These are phyloP conservation scores for Lithophane leautieri DNA, from an alignment of 2,888 invertebrate species.

Conservation along the genomic window DNA sequence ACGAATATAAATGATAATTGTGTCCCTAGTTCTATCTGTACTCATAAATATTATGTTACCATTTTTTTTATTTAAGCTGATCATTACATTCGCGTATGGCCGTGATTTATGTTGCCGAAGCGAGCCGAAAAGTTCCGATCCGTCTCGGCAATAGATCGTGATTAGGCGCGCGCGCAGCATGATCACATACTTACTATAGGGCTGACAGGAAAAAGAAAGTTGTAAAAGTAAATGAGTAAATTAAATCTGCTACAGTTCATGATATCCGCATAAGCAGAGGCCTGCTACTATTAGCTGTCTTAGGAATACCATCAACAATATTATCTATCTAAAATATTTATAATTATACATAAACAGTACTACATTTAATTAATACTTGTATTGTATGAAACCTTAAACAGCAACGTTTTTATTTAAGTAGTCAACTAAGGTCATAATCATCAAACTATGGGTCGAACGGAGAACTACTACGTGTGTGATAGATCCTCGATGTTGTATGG, in stretches of 20 bases:
- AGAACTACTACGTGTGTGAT: too few species aligned
- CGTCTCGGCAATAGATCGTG: slow-evolving; percentile 73
- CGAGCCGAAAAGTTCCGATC: slow-evolving; percentile 66
- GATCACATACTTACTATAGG: slow-evolving; percentile 64
- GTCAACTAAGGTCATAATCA: too few species aligned
- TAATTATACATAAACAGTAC: too few species aligned
- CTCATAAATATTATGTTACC: slow-evolving; percentile 66
- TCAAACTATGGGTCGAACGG: too few species aligned
- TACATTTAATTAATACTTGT: too few species aligned
- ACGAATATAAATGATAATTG: slow-evolving; percentile 64
- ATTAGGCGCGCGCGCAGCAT: slow-evolving; percentile 77
- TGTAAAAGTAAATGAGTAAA: background rate
- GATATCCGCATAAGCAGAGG: background rate
- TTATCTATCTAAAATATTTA: too few species aligned
- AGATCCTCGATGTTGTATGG: too few species aligned
- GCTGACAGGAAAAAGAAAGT: slow-evolving; percentile 29
- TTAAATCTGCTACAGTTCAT: background rate
- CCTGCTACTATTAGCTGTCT: too few species aligned
- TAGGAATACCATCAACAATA: too few species aligned
- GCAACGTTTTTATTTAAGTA: too few species aligned
- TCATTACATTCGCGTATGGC: slow-evolving; percentile 77
- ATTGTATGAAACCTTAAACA: too few species aligned
- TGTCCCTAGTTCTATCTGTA: slow-evolving; percentile 61
- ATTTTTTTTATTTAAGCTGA: slow-evolving; percentile 67
- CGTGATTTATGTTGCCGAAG: slow-evolving; percentile 76